Conservation (phyloP, 2,888 invertebrate genomes). For the Lissonota sp. region DNA sequence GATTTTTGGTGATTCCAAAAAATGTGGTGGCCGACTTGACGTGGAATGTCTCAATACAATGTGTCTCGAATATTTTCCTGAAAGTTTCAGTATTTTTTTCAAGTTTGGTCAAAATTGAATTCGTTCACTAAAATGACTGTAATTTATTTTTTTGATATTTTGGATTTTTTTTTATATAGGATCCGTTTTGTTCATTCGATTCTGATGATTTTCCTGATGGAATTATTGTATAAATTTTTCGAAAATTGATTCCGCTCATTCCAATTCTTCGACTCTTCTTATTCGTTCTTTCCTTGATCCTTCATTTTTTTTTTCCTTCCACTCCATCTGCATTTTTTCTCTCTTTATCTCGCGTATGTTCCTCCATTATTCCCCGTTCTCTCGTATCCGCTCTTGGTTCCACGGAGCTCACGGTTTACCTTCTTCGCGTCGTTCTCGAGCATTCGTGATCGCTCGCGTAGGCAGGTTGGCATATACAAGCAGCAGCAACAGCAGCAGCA, state of each 20-base stretch:
- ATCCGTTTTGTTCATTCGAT: conserved; percentile 54
- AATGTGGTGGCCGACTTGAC: too few species aligned
- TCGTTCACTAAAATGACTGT: too few species aligned
- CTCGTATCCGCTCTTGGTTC: not conserved
- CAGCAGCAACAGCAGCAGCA: conserved; percentile 60
- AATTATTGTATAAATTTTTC: too few species aligned
- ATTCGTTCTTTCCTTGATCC: conserved; percentile 39
- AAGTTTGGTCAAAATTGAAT: too few species aligned
- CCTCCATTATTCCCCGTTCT: not conserved
- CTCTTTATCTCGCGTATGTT: too few species aligned
- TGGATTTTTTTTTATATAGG: too few species aligned
- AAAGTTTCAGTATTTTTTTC: too few species aligned
- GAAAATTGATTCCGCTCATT: conserved; percentile 34
- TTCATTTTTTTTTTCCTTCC: conserved; percentile 60
- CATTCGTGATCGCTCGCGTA: conserved; percentile 71
- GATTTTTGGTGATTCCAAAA: too few species aligned
- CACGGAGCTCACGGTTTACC: conserved; percentile 3
- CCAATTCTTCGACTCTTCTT: conserved; percentile 47
- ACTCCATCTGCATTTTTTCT: conserved; percentile 47
- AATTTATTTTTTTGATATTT: too few species aligned
- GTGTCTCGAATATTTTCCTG: too few species aligned
- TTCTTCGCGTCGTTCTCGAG: conserved; percentile 50
- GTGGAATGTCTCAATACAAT: too few species aligned
- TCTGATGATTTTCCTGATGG: conserved; percentile 36
- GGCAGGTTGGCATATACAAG: conserved; percentile 77